Percentiles rank a stretch among this genome's conserved stretches.
phyloP scores from a whole-genome alignment of 2,797 vertebrate genomes.

The Neostethus bicornis region DNA sequence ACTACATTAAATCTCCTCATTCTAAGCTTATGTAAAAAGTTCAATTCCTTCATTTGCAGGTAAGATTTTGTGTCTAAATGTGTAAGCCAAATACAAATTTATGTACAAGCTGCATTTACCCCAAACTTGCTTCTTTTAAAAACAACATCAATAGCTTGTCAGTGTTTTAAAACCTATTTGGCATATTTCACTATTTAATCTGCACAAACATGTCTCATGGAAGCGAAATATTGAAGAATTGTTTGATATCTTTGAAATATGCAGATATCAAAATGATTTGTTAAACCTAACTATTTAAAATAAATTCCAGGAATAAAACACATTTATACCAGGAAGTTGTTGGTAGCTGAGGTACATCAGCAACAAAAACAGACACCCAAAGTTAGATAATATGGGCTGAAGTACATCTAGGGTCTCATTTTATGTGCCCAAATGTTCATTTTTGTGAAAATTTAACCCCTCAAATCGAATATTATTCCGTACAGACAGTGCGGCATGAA shows the following conservation, averaged over 20 bases:
- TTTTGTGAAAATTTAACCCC: constrained; percentile 11
- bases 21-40: too few relatives aligned
- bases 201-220: not conserved
- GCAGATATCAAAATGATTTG: too few relatives aligned
- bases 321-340: not conserved
- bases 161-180: not conserved
- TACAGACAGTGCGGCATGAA: constrained; percentile 2
- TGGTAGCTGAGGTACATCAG: not conserved
- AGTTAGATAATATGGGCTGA: constrained; percentile 19
- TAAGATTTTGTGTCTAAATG: not conserved
- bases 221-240: constrained; percentile 5
- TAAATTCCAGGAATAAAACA: constrained; percentile 3
- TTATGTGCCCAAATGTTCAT: constrained; percentile 21
- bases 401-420: constrained; percentile 3
- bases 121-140: too few relatives aligned
- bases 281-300: too few relatives aligned
- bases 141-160: not conserved
- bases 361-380: constrained; percentile 11
- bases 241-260: not conserved
- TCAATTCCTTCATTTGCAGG: too few relatives aligned
- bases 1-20: not conserved
- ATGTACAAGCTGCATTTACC: too few relatives aligned
- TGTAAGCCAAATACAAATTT: not conserved
- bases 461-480: not conserved
- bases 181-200: not conserved